phyloP scores from a whole-genome alignment of 2,113 vertebrate species.

The Nannobrachium achirus region DNA sequence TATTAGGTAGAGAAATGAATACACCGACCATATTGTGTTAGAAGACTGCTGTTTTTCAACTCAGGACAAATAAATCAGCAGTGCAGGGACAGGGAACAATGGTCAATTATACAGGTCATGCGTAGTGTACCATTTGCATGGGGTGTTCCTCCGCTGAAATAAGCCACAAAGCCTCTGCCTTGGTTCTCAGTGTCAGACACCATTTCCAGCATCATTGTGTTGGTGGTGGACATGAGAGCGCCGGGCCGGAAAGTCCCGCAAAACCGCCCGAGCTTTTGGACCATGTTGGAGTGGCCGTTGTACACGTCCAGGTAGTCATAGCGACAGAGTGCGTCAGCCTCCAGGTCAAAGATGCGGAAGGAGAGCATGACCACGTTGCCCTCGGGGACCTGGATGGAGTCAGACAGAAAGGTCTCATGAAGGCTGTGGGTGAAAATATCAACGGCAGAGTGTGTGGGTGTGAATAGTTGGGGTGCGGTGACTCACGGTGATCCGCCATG shows the following conservation, averaged over 20 bases:
- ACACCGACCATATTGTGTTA: neutral
- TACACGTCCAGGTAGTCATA: conserved; percentile 90
- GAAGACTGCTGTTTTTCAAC: no score
- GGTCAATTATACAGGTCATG: no score
- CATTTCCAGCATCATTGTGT: conserved; percentile 89
- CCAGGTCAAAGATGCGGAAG: conserved; percentile 89
- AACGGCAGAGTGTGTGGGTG: neutral
- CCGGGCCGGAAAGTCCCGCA: conserved; percentile 92
- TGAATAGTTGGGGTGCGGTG: neutral
- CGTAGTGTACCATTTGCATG: conserved; percentile 77
- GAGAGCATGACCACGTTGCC: conserved; percentile 84
- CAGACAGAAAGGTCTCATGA: conserved; percentile 3
- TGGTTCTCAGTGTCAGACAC: conserved; percentile 79
- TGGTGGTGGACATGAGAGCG: conserved; percentile 83
- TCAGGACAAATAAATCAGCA: no score
- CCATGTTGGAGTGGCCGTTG: conserved; percentile 79
- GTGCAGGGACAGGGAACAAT: no score
- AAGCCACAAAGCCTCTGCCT: conserved; percentile 86
- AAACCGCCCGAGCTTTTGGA: conserved; percentile 87
- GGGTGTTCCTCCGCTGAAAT: conserved; percentile 81
- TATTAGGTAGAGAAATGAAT: conserved; percentile 14
- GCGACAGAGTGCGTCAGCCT: conserved; percentile 85
- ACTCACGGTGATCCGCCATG: conserved; percentile 90
- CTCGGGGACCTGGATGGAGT: conserved; percentile 82
- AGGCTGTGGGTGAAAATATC: no score